Evolutionary conservation across 2,888 invertebrate genomes (phyloP).

Genomic region (Augochlorella aurata): DNA sequence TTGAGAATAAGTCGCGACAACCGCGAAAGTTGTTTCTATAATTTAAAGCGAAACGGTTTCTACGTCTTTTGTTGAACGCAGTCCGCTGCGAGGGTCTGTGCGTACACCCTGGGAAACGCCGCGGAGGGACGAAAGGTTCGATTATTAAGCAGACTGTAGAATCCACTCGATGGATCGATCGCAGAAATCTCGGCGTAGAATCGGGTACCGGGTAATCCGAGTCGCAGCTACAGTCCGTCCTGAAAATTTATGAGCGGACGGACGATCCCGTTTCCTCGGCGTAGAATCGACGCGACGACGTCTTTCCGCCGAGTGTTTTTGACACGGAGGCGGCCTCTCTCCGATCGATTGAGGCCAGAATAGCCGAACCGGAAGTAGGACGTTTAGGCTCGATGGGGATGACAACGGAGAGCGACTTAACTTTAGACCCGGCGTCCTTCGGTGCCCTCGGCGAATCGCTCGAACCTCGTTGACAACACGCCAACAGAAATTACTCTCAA

Average conservation of each 20-base stretch:
- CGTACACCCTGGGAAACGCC: background rate
- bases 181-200: constrained; percentile 8
- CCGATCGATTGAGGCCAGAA: constrained; percentile 66
- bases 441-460: constrained; percentile 18
- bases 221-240: constrained; percentile 12
- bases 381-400: constrained; percentile 62
- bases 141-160: background rate
- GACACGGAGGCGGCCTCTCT: constrained; percentile 56
- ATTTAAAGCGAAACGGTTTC: no score
- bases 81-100: no score
- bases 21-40: no score
- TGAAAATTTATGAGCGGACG: constrained; percentile 55
- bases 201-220: constrained; percentile 27
- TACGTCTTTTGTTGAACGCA: no score
- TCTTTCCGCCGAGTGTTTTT: constrained; percentile 64
- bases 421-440: constrained; percentile 3
- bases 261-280: constrained; percentile 33
- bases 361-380: constrained; percentile 69
- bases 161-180: constrained; percentile 2
- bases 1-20: no score
- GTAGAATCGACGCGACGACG: constrained; percentile 52
- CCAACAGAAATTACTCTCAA: background rate
- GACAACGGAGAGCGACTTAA: constrained; percentile 57
- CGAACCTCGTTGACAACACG: constrained; percentile 35
- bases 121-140: background rate